Conservation (phyloP, 2,113 vertebrate species). For the Poeciliopsis retropinna region DNA sequence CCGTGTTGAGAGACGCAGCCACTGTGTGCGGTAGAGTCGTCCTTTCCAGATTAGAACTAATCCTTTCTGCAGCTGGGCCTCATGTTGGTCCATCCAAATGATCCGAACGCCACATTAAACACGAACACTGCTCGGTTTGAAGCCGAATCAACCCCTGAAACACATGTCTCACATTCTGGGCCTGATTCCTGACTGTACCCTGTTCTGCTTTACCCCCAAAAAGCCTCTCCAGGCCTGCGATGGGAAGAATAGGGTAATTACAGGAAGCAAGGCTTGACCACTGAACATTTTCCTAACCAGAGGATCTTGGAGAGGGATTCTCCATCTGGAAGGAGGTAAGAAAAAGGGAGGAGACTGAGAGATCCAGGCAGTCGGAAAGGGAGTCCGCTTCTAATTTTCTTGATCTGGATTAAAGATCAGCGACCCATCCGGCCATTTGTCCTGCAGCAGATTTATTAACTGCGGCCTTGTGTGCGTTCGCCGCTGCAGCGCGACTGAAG, state of each 20-base stretch:
- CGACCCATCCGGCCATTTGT: conserved; percentile 18
- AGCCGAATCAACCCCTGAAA: conserved; percentile 10
- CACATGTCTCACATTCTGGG: conserved; percentile 43
- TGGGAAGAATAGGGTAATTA: conserved; percentile 73
- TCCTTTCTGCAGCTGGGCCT: conserved; percentile 34
- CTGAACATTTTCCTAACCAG: conserved; percentile 71
- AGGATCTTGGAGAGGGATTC: conserved; percentile 59
- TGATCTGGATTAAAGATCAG: conserved; percentile 70
- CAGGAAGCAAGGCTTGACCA: conserved; percentile 68
- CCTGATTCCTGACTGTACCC: conserved; percentile 21
- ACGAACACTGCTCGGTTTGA: conserved; percentile 10
- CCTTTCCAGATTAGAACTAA: conserved; percentile 26
- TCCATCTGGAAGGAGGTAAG: conserved; percentile 31
- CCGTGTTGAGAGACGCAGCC: conserved; percentile 49
- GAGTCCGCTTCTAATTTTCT: conserved; percentile 64
- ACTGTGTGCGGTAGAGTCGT: conserved; percentile 14
- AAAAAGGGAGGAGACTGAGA: conserved; percentile 9
- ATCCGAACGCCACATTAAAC: conserved; percentile 19
- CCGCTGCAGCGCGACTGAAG: conserved; percentile 5
- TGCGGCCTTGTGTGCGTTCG: conserved; percentile 11
- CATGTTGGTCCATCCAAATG: conserved; percentile 24
- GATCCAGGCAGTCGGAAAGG: conserved; percentile 34
- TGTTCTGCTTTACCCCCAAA: conserved; percentile 31
- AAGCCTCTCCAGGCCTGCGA: conserved; percentile 60
- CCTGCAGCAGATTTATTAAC: conserved; percentile 31